Evolutionary conservation across 1,140 invertebrate species (phyloP).

Genomic region (Pteromalus puparum): DNA sequence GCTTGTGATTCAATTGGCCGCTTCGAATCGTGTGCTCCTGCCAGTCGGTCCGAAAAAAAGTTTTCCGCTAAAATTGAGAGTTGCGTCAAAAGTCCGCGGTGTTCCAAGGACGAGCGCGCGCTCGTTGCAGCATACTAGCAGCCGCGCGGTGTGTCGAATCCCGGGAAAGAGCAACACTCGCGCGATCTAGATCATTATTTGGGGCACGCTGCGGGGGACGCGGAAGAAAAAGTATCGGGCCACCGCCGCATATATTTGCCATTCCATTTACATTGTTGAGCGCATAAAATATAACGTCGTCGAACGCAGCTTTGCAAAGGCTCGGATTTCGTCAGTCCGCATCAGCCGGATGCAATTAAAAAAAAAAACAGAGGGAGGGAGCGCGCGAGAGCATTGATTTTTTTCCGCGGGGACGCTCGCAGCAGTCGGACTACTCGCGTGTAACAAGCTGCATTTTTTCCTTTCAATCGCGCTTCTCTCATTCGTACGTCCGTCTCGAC

Average conservation of each 20-base stretch:
- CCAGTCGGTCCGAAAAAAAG: neutral
- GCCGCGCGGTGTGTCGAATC: neutral
- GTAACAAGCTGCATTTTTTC: neutral
- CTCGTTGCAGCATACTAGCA: no score
- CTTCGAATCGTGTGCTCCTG: no score
- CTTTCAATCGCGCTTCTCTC: neutral
- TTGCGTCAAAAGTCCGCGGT: neutral
- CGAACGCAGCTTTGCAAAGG: neutral
- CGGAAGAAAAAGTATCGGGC: neutral
- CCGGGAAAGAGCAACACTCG: neutral
- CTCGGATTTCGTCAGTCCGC: neutral
- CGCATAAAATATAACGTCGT: neutral
- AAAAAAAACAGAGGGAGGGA: neutral
- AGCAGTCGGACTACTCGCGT: no score
- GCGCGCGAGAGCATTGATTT: neutral
- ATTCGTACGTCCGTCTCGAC: neutral
- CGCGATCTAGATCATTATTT: conserved; percentile 4
- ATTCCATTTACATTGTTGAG: conserved; percentile 1
- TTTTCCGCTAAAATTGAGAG: neutral
- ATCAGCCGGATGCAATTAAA: neutral
- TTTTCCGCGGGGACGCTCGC: no score
- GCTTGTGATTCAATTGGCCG: conserved; percentile 22
- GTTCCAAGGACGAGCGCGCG: neutral
- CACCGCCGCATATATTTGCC: neutral
- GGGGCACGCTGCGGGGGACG: neutral